Base-by-base conservation (phyloP, 2,113 vertebrate species). In the Solenodon paradoxus region DNA sequence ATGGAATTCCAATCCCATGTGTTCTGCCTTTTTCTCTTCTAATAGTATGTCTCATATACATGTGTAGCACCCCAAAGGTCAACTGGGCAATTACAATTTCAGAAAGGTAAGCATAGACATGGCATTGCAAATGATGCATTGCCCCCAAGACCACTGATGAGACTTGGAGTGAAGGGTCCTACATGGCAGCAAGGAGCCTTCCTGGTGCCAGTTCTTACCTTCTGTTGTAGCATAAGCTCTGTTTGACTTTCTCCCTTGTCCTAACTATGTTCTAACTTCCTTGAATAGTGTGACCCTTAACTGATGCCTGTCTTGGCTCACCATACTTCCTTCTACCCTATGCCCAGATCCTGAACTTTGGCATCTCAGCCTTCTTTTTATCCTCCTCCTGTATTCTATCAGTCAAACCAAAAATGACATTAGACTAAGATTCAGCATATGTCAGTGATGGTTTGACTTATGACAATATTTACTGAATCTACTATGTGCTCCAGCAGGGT, bases 51-150 rank as follows among this genome's bases (percentile, higher is more conserved):
- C 9, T 45, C 83, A 57, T 97, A 98, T 95, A 87, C 93, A 84
- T 77, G 91, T 94, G 97, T 97, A 98, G 97, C 97, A 97, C 93
- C 98, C 97, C 94, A 91, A 82, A 97, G 94, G 84, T 75, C 85
- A 96, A 94, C 80, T 83, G 87, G 94, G 86, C 86, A 97, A 98
- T 98, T 97, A 98, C 98, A 98, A 97, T 97, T 98, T 98, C 88
- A 98, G 61, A 97, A 97, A 96, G 92, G 90, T 96, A 42, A 97
- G 97, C 59, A 68, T 91, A 96, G n/a, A 94, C 92, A 97, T 96
- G 98, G 80, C 96, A 96, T 74, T 9, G 94, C 35, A 83, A 95
- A 90, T 96, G 97, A 97, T 83, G 59, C 40, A 80, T 93, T 64
- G 45, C 66, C 90, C 24, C 38, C 79, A 55, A 40, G 55, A 45